Percentiles rank a stretch among this genome's conserved stretches.
These are phyloP conservation scores for Patella depressa DNA, from an alignment of 2,888 invertebrate genomes.

Conservation along the genomic window DNA sequence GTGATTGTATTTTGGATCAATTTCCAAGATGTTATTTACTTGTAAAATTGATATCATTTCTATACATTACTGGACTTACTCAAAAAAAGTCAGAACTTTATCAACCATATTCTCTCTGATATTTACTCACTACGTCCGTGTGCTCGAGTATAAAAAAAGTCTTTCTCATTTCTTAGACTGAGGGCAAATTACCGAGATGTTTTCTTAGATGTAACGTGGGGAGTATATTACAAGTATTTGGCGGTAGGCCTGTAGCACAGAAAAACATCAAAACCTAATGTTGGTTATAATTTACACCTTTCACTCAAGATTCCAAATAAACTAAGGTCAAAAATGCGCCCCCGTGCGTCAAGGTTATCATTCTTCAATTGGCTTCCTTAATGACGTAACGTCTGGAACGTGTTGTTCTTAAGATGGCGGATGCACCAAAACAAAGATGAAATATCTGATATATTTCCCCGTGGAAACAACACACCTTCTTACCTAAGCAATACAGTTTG, in stretches of 20 bases:
- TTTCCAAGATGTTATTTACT: too few species aligned
- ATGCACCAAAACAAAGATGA: not conserved
- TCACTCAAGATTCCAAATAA: not conserved
- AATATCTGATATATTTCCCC: not conserved
- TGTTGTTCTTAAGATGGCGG: not conserved
- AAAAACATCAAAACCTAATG: too few species aligned
- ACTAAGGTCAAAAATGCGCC: slow-evolving; percentile 1
- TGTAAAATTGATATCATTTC: too few species aligned
- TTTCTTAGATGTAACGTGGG: not conserved
- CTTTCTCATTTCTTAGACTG: not conserved
- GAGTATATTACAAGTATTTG: not conserved
- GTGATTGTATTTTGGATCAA: too few species aligned
- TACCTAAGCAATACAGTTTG: slow-evolving; percentile 4
- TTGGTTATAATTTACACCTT: too few species aligned
- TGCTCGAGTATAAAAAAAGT: too few species aligned
- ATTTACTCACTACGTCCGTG: too few species aligned
- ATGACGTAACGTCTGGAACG: slow-evolving; percentile 5
- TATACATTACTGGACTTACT: too few species aligned
- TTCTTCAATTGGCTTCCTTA: not conserved
- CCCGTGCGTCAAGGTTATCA: not conserved
- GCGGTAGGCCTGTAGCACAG: not conserved
- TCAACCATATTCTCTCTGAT: too few species aligned
- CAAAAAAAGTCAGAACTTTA: too few species aligned
- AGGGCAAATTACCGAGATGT: not conserved
- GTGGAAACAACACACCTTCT: slow-evolving; percentile 7